Evolutionary conservation across 2,113 vertebrate species (phyloP), one percentile per base, ranked within the genome.

Genomic region (Brachionichthys hirsutus): DNA sequence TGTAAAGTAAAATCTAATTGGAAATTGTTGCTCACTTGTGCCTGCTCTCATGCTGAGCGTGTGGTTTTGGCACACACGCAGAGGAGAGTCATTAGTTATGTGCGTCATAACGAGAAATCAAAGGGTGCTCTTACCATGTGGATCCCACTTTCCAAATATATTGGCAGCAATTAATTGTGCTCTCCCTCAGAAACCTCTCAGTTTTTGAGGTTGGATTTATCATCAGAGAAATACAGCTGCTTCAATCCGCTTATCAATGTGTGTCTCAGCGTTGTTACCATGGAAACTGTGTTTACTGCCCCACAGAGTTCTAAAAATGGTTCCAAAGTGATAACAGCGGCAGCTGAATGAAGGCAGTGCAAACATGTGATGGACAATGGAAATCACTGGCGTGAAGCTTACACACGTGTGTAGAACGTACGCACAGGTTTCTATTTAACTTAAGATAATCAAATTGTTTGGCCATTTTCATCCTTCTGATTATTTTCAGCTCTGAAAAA

Each of bases 271-370:
- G 76, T 80, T 62, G 87, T 90, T 91, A 82, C 87, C 89, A 91
- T 91, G 90, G 90, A 85, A 90, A 91, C 90, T 73, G 70, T 90
- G 87, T 91, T 91, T 91, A 90, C 88, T 80, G 87, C 84, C 84
- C 73, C 70, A 70, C 78, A 55, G 76, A 82, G 78, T 84, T 80
- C 89, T 90, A 90, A 87, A 92, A 91, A 88, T 85, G 89, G 79
- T 82, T 80, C 70, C 79, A 56, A 82, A 88, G 78, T 82, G 86
- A 88, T 85, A 84, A 82, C 75, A 44, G 70, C 35, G 84, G 70
- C 73, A 83, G 82, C 70, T 62, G 52, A 55, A 75, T 44, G 64
- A 58, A 52, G 75, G 73, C 44, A 5, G 66, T 16, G 73, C 47
- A 52, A 67, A 71, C 72, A 78, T 22, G 67, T 65, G 70, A 79